These are phyloP conservation scores for Eupithecia centaureata DNA, from an alignment of 2,888 invertebrate species.

Conservation along the genomic window DNA sequence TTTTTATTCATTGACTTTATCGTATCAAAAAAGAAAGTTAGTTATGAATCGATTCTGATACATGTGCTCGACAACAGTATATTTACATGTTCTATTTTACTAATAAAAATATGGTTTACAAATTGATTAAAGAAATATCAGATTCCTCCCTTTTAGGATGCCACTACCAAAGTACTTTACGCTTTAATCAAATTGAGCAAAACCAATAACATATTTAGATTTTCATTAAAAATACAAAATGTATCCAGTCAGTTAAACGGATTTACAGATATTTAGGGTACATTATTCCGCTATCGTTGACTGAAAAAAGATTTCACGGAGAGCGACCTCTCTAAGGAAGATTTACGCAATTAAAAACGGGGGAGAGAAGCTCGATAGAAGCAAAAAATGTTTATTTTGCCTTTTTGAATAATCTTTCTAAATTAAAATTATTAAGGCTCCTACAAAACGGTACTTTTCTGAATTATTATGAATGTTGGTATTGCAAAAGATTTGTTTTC, in stretches of 20 bases:
- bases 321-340: conserved; percentile 67
- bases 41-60: too few species aligned
- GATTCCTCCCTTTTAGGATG: not conserved
- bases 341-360: conserved; percentile 76
- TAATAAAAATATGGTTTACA: too few species aligned
- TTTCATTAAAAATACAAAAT: not conserved
- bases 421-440: conserved; percentile 41
- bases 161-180: not conserved
- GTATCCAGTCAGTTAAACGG: conserved; percentile 54
- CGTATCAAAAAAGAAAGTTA: too few species aligned
- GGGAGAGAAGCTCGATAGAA: conserved; percentile 56
- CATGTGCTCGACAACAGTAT: too few species aligned
- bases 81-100: too few species aligned
- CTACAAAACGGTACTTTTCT: conserved; percentile 27
- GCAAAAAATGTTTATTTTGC: conserved; percentile 60
- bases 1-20: too few species aligned
- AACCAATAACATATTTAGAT: not conserved
- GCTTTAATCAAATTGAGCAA: too few species aligned
- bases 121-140: too few species aligned
- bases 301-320: conserved; percentile 64
- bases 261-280: conserved; percentile 63
- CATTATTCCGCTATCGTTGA: conserved; percentile 55
- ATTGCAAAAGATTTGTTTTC: conserved; percentile 21
- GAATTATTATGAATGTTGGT: conserved; percentile 17
- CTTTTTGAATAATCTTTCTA: conserved; percentile 57